phyloP scores from a whole-genome alignment of 2,113 vertebrate species.

The Nothobranchius furzeri region DNA sequence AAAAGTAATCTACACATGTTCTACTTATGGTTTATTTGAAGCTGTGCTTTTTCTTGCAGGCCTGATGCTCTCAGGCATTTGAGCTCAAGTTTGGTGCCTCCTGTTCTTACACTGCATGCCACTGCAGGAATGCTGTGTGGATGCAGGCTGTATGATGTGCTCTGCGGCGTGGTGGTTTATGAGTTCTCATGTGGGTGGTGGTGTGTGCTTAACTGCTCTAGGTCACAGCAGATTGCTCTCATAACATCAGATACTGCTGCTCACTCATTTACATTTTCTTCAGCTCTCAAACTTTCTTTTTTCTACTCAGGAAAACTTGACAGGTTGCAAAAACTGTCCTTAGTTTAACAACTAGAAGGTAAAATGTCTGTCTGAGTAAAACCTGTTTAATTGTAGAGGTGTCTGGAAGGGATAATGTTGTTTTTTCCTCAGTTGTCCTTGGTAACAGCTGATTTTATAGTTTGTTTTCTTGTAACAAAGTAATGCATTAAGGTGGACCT shows the following conservation, averaged over 20 bases:
- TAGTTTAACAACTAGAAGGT: slow-evolving; percentile 18
- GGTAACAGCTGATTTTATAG: not conserved
- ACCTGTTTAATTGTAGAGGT: not conserved
- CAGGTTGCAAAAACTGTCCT: not conserved
- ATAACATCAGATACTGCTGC: slow-evolving; percentile 61
- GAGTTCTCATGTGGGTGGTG: slow-evolving; percentile 67
- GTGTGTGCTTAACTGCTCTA: slow-evolving; percentile 61
- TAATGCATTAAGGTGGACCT: not conserved
- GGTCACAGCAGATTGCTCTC: slow-evolving; percentile 58
- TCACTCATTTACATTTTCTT: slow-evolving; percentile 54
- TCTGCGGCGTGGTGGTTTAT: slow-evolving; percentile 66
- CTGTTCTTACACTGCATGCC: slow-evolving; percentile 32
- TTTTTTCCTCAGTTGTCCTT: not conserved
- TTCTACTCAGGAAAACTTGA: slow-evolving; percentile 12
- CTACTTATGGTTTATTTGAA: slow-evolving; percentile 19
- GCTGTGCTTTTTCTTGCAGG: slow-evolving; percentile 1
- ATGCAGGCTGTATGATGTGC: slow-evolving; percentile 63
- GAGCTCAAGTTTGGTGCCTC: not conserved
- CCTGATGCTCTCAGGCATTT: slow-evolving; percentile 11
- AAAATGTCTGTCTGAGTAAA: not conserved
- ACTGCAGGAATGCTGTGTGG: slow-evolving; percentile 71
- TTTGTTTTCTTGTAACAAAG: not conserved
- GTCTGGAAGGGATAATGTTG: not conserved
- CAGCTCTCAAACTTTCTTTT: slow-evolving; percentile 17
- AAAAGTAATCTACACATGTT: slow-evolving; percentile 7